Percentiles rank a stretch among this genome's conserved stretches.
Evolutionary conservation across 2,797 vertebrate species (phyloP).

Genomic region (Pelobates cultripes): DNA sequence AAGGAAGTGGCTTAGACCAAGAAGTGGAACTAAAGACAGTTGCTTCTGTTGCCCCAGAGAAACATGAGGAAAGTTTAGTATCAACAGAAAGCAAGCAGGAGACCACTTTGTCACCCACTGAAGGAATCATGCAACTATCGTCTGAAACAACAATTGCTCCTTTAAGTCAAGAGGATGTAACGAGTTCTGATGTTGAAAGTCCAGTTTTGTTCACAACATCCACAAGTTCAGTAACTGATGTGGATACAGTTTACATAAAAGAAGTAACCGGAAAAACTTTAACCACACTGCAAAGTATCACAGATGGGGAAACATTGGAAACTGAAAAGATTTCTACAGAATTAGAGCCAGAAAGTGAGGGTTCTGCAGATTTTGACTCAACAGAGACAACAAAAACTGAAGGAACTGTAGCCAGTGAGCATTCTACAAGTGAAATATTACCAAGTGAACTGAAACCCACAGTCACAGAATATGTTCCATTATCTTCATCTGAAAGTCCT

Average conservation of each 20-base stretch:
- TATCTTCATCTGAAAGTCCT: constrained; percentile 52
- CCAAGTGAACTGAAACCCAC: neutral
- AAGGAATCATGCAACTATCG: constrained; percentile 48
- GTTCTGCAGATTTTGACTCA: constrained; percentile 30
- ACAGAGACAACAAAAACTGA: constrained; percentile 49
- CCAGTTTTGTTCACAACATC: neutral
- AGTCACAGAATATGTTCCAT: rapidly evolving
- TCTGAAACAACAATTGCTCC: constrained; percentile 50
- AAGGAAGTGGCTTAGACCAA: constrained; percentile 62
- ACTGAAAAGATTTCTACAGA: constrained; percentile 22
- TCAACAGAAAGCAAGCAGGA: constrained; percentile 60
- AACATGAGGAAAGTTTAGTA: constrained; percentile 46
- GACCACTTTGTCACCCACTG: constrained; percentile 58
- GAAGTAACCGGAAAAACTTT: constrained; percentile 33
- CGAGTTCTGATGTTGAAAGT: neutral
- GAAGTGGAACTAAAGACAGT: constrained; percentile 45
- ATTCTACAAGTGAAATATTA: neutral
- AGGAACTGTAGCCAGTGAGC: constrained; percentile 28
- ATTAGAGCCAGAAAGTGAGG: constrained; percentile 25
- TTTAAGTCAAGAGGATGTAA: constrained; percentile 48
- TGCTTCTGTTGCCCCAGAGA: constrained; percentile 53
- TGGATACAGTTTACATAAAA: neutral
- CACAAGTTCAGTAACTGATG: neutral
- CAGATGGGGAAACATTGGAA: neutral
- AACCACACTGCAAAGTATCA: constrained; percentile 29